These are phyloP conservation scores for Rotaria magnacalcarata DNA, from an alignment of 2,888 invertebrate genomes.

Conservation along the genomic window DNA sequence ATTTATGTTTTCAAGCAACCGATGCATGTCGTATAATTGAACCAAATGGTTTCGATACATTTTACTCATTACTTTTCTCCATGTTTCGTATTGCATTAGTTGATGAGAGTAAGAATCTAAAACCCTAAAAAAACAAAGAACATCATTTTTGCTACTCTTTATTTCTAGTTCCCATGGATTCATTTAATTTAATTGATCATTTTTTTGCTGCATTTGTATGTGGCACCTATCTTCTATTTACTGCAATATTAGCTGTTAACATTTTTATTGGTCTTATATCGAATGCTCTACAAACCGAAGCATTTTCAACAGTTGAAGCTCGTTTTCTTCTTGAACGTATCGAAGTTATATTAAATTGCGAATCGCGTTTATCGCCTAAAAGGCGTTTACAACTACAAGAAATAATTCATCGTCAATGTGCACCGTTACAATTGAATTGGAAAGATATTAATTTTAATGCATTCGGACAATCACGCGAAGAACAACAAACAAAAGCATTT, in stretches of 20 bases:
- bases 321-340: conserved; percentile 35
- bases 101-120: neutral
- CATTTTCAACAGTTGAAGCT: conserved; percentile 33
- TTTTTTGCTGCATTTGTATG: conserved; percentile 12
- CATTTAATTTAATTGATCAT: neutral
- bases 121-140: no score
- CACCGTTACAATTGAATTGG: conserved; percentile 34
- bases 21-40: neutral
- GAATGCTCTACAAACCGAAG: conserved; percentile 17
- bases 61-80: neutral
- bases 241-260: neutral
- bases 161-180: neutral
- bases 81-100: conserved; percentile 4
- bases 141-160: neutral
- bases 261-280: conserved; percentile 29
- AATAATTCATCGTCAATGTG: conserved; percentile 25
- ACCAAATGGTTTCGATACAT: neutral
- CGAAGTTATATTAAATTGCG: conserved; percentile 20
- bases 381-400: conserved; percentile 35
- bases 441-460: conserved; percentile 31
- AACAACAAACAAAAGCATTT: conserved; percentile 31
- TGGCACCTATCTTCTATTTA: conserved; percentile 23
- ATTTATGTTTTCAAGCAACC: neutral
- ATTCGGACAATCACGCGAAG: neutral
- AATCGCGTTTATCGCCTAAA: neutral